A percentile compares a stretch with the other conserved stretches of the same genome.
These are phyloP conservation scores for Spondyliosoma cantharus DNA, from an alignment of 2,797 vertebrate genomes.

Conservation along the genomic window DNA sequence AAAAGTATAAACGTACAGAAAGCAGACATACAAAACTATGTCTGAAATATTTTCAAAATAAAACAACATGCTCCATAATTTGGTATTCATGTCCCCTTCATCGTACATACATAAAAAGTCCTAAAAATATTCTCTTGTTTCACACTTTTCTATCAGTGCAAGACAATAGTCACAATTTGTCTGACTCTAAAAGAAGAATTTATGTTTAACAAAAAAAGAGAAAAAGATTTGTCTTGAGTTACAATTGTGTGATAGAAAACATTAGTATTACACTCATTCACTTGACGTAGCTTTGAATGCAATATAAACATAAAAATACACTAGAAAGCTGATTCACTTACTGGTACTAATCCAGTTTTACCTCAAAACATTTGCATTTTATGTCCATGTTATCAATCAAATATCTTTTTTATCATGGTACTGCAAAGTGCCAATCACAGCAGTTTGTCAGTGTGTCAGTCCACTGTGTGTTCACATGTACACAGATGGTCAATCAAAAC, in stretches of 20 bases:
- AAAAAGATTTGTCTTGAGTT: neutral
- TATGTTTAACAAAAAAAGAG: neutral
- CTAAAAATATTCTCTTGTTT: neutral
- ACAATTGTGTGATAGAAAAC: neutral
- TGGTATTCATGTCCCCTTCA: neutral
- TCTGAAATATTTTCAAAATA: neutral
- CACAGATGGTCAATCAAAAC: neutral
- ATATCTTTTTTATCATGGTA: slow-evolving; percentile 1
- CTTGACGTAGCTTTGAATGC: neutral
- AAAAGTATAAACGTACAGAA: neutral
- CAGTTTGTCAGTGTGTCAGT: slow-evolving; percentile 27
- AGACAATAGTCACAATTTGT: neutral
- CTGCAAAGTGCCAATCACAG: slow-evolving; percentile 15
- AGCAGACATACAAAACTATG: slow-evolving; percentile 4
- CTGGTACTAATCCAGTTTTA: neutral
- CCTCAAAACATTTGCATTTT: neutral
- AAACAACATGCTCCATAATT: neutral
- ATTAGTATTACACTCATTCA: neutral
- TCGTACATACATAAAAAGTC: too few relatives aligned
- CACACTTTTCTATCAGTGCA: neutral
- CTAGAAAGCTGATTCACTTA: slow-evolving; percentile 16
- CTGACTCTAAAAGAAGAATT: neutral
- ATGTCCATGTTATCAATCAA: neutral
- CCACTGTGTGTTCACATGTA: slow-evolving; percentile 7
- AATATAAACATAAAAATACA: neutral